A percentile compares a stretch with the other conserved stretches of the same genome.
These are phyloP conservation scores for Drosophila takahashii DNA, from an alignment of 1,140 invertebrate species.

Conservation along the genomic window DNA sequence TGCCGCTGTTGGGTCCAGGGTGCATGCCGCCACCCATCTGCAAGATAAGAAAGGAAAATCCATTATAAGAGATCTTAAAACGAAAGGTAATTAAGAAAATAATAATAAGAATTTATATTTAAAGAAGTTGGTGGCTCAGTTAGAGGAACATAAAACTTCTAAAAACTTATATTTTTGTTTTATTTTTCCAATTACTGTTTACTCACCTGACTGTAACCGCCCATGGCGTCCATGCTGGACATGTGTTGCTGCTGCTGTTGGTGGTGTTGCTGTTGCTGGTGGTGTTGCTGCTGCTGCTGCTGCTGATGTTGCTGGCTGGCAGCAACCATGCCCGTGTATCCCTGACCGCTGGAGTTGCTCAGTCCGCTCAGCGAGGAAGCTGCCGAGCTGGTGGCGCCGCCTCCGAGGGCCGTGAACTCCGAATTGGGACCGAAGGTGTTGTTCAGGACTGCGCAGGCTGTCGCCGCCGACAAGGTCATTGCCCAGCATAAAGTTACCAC, in stretches of 20 bases:
- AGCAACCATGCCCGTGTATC: constrained; percentile 68
- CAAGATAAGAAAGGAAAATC: neutral
- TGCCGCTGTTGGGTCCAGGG: constrained; percentile 67
- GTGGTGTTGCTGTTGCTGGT: constrained; percentile 40
- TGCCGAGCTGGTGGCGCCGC: constrained; percentile 39
- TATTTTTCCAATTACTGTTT: neutral
- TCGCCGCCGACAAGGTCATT: constrained; percentile 78
- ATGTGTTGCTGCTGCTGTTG: constrained; percentile 62
- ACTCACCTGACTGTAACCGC: constrained; percentile 80
- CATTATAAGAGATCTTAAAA: neutral
- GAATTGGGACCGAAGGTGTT: constrained; percentile 83
- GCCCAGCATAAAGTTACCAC: constrained; percentile 74
- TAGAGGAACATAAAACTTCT: too few relatives aligned
- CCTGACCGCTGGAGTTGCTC: constrained; percentile 70
- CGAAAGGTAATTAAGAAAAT: neutral
- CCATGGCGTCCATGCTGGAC: constrained; percentile 81
- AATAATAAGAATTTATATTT: too few relatives aligned
- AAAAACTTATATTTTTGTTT: neutral
- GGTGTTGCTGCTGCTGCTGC: constrained; percentile 37
- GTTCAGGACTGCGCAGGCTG: constrained; percentile 79
- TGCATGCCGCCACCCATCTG: constrained; percentile 81
- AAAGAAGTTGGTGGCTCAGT: too few relatives aligned
- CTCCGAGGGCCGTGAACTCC: constrained; percentile 72
- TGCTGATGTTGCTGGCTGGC: constrained; percentile 66
- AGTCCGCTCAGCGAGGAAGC: constrained; percentile 47